Conservation (phyloP, 2,888 invertebrate genomes). For the Drosophila rellima region DNA sequence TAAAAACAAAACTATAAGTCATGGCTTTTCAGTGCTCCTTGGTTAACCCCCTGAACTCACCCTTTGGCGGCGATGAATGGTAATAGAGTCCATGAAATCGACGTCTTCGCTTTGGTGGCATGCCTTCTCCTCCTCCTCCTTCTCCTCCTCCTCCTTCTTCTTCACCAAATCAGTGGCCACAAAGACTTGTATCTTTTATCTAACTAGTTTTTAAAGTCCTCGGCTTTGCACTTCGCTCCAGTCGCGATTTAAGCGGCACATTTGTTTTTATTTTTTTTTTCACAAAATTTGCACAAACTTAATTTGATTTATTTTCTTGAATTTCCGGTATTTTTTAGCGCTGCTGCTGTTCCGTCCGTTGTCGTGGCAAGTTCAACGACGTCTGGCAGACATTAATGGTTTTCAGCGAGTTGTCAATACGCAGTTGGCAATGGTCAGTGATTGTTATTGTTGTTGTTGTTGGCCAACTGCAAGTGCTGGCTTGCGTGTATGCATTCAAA, state of each 20-base stretch:
- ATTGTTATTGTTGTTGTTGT: conserved; percentile 11
- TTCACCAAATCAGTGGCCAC: background rate
- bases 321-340: background rate
- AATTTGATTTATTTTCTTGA: background rate
- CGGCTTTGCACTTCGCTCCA: conserved; percentile 64
- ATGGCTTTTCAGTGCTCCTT: background rate
- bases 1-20: no score
- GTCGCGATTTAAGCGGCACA: conserved; percentile 56
- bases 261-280: conserved; percentile 2
- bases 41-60: conserved; percentile 72
- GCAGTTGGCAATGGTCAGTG: conserved; percentile 34
- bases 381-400: conserved; percentile 47
- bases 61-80: conserved; percentile 86
- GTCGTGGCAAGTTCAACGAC: conserved; percentile 65
- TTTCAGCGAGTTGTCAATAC: conserved; percentile 30
- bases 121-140: conserved; percentile 36
- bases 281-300: background rate
- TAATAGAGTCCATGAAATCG: conserved; percentile 85
- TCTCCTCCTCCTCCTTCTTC: background rate
- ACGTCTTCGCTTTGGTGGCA: conserved; percentile 85
- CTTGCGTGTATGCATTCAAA: conserved; percentile 70
- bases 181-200: background rate
- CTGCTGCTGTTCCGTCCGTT: conserved; percentile 44
- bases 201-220: conserved; percentile 54
- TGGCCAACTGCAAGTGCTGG: conserved; percentile 44